Base-by-base conservation (phyloP, 2,888 invertebrate species). In the Pyrrhia umbra region DNA sequence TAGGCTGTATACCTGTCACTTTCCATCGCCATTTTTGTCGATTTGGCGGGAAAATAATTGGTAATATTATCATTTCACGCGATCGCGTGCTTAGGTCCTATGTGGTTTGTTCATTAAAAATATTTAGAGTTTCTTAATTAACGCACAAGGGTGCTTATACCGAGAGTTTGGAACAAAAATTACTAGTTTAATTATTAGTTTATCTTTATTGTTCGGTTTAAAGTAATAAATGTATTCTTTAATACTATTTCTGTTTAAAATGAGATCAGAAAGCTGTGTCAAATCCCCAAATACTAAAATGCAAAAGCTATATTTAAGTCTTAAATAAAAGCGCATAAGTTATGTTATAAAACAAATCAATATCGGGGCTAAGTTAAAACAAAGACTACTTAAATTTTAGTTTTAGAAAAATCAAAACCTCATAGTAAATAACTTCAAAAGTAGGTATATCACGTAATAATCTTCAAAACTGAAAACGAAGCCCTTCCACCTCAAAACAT, bases 1-100 rank as follows among this genome's bases (percentile, higher is more conserved):
- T 69, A 49, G 61, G 46, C 15, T 72, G 69, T 63, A 54, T 54
- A 69, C 77, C 77, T 84, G 84, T 79, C 81, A 88, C 90, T 91
- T 91, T 90, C 86, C 84, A 88, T 77, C 80, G 82, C 91, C 90
- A 89, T 91, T 92, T 92, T 91, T 85, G 92, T 87, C 85, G 85
- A 89, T 88, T 88, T 82, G 84, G 81, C 84, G 82, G 84, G 82
- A 87, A 89, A 87, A 88, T 87, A 85, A 88, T 86, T 81, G 83
- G 73, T 73, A 65, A 79, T 77, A 76, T 49, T 75, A 81, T 79
- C 90, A 89, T 75, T 81, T 79, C 90, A 90, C 88, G 88, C 88
- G 84, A 91, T 90, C 83, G 88, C 90, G 83, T 89, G 87, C 60
- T 63, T 64, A 59, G 65, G 71, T 62, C 68, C 49, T 57, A 66